Percentiles rank a stretch among this genome's conserved stretches.
These are phyloP conservation scores for Caenorhabditis sp. DNA, from an alignment of 2,888 invertebrate genomes.

Conservation along the genomic window DNA sequence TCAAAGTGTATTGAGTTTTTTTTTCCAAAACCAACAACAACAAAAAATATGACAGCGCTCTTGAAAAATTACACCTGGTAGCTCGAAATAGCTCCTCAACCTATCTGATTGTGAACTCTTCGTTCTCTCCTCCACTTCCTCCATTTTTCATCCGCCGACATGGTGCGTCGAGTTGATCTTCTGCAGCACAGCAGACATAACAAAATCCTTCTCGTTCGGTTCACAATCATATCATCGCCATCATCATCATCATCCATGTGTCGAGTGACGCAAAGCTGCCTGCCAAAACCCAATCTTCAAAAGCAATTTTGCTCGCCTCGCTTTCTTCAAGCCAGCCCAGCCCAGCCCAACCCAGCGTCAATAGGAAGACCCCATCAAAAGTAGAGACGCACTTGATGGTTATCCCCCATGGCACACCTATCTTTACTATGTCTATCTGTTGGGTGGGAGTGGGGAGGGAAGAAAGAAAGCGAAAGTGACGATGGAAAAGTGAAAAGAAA, in stretches of 20 bases:
- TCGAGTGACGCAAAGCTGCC: slow-evolving; percentile 5
- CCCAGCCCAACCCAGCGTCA: too few species aligned
- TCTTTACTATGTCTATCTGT: slow-evolving; percentile 10
- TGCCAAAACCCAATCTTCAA: slow-evolving; percentile 10
- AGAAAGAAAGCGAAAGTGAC: background rate
- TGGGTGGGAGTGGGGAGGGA: slow-evolving; percentile 1
- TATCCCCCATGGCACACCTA: background rate
- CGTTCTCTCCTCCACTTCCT: slow-evolving; percentile 12
- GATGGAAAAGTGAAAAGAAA: background rate
- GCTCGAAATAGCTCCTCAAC: background rate
- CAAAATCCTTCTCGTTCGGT: background rate
- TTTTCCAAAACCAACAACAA: background rate
- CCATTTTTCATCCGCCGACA: slow-evolving; percentile 9
- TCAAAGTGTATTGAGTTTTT: too few species aligned
- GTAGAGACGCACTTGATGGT: slow-evolving; percentile 26
- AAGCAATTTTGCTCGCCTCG: slow-evolving; percentile 8
- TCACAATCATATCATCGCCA: background rate
- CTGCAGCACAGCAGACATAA: slow-evolving; percentile 9
- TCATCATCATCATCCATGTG: background rate
- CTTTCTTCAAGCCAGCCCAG: background rate
- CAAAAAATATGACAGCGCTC: too few species aligned
- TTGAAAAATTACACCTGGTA: background rate
- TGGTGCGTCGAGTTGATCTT: slow-evolving; percentile 3
- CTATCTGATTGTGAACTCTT: slow-evolving; percentile 9
- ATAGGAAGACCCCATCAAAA: too few species aligned